Evolutionary conservation across 2,113 vertebrate genomes (phyloP), one percentile per base, ranked within the genome.

Genomic region (Oreotrochilus melanogaster): DNA sequence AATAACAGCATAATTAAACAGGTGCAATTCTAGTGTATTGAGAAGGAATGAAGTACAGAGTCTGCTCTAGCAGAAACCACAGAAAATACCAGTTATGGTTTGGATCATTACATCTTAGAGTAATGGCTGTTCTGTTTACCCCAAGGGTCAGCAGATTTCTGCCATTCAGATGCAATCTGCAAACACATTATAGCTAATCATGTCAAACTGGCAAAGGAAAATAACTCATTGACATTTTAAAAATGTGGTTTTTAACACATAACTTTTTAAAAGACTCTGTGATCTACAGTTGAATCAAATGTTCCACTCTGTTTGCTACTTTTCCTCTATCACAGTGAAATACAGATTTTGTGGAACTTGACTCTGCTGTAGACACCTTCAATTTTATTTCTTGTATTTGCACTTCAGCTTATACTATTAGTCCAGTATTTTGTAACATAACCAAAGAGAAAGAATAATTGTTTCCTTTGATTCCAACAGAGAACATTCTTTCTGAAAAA

Each of bases 101-200:
- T 86, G 64, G 74, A 91, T 91, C 93, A 87, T 92, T 93, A 54
- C 70, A 89, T 91, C 78, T 69, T 82, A 89, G 70, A 92, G 33
- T 87, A 89, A 95, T 89, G 58, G 33, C 42, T 95, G 42, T 31
- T 89, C 58, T 94, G 31, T 88, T 92, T 94, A 94, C 58, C 71
- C 74, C 87, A 95, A 89, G 81, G 92, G 94, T 96, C 89, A 95
- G 60, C 33, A 91, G 79, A 95, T 93, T 95, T 85, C 73, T 91
- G 33, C 58, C 66, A 86, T 93, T 92, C 71, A 62, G 58, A 91
- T 50, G 78, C 58, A 97, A 88, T 93, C 87, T 88, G 53, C 47
- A 92, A 89, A 92, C 91, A 42, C 37, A 62, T 94, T 92, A 75
- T 37, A 87, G 58, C 50, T 91, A 89, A 73, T 89, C 81, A 73